A percentile compares a stretch with the other conserved stretches of the same genome.
These are phyloP conservation scores for Pristionchus maxplancki DNA, from an alignment of 2,888 invertebrate genomes.

Conservation along the genomic window DNA sequence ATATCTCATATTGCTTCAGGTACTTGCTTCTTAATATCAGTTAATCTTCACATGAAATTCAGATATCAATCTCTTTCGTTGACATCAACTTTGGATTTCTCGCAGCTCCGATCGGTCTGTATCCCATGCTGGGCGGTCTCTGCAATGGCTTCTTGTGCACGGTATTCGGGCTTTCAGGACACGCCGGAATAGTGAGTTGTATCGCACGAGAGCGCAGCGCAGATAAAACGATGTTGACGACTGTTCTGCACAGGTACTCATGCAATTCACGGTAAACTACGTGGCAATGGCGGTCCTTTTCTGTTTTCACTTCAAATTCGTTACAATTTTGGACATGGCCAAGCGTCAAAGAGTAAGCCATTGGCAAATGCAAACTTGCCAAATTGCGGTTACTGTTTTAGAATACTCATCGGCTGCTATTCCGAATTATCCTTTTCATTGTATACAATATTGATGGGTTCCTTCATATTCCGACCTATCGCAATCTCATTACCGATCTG, in stretches of 20 bases:
- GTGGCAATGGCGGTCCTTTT: not conserved
- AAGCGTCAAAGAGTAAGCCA: too few species aligned
- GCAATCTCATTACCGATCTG: not conserved
- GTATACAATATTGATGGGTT: not conserved
- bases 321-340: not conserved
- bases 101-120: not conserved
- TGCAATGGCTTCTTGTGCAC: not conserved
- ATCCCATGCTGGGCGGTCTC: not conserved
- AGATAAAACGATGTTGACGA: too few species aligned
- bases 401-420: not conserved
- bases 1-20: not conserved
- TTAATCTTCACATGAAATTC: not conserved
- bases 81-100: not conserved
- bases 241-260: not conserved
- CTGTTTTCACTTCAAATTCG: constrained; percentile 5
- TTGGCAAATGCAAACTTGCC: too few species aligned
- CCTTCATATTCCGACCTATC: not conserved
- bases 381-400: too few species aligned
- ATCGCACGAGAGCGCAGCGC: too few species aligned
- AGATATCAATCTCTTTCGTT: not conserved
- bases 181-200: not conserved
- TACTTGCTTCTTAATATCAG: not conserved
- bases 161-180: not conserved
- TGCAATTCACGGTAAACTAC: not conserved
- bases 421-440: not conserved